Evolutionary conservation across 1,140 invertebrate species (phyloP), one percentile per base, ranked within the genome.

Genomic region (Pissodes strobi): DNA sequence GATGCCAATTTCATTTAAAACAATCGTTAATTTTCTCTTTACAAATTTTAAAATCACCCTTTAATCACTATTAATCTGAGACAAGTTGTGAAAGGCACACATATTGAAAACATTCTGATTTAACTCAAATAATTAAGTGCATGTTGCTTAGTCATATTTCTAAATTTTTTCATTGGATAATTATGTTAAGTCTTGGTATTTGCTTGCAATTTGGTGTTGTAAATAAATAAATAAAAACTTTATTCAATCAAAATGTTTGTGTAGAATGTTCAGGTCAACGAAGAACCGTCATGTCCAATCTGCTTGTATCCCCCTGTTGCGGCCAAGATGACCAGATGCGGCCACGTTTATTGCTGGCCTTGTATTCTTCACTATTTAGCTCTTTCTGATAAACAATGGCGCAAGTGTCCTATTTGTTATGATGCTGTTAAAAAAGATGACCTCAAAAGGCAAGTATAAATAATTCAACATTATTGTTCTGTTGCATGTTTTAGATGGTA

Each of bases 341-440:
- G 95, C 18, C 96, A 98, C 78, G 88, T 95, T 59, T 98, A 93
- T 76, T 99, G 96, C 78, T 98, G 93, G 93, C 84, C 93, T 0
- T 99, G 96, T 76, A 87, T 97, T 70, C 83, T 98, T 17, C 95
- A 97, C 78, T 98, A 98, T 79, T 81, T 96, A 58, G 85, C 91
- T 13, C 79, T 95, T 1, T 89, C 88, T 39, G 91, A 96, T 71
- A 90, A 91, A 80, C 74, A 84, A 45, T 84, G 85, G 86, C 79
- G 88, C 67, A 84, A 88, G 74, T 97, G 94, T 79, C 94, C 94
- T 0, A 94, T 97, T 64, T 97, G 94, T 78, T 88, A 88, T 73
- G 89, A 92, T 73, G 82, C 86, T 0, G 80, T 96, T 51, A 81
- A 89, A 64, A 89, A 88, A 74, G 79, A 84, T 25, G 90, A 95